Evolutionary conservation across 1,140 invertebrate species (phyloP).

Genomic region (Habropoda laboriosa): DNA sequence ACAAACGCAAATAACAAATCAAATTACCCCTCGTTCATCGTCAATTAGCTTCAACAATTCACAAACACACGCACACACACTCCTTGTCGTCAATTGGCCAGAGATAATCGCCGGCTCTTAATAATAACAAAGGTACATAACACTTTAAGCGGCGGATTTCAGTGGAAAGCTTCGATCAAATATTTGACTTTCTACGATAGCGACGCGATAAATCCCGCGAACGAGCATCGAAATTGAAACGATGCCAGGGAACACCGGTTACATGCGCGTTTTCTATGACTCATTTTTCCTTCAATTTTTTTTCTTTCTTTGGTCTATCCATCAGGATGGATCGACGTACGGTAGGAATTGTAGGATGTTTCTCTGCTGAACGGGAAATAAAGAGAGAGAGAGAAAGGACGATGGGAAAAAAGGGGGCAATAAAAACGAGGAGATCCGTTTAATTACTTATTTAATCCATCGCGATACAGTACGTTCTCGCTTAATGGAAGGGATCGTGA

Average conservation of each 20-base stretch:
- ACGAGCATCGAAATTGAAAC: background rate
- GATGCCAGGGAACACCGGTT: background rate
- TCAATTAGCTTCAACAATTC: background rate
- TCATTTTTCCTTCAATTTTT: background rate
- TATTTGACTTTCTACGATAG: conserved; percentile 20
- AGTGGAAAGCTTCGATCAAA: conserved; percentile 2
- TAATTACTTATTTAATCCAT: conserved; percentile 8
- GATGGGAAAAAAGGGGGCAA: background rate
- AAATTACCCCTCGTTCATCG: background rate
- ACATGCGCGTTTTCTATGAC: background rate
- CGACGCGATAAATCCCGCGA: background rate
- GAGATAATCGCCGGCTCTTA: background rate
- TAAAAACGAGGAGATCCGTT: background rate
- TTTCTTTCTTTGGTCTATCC: no score
- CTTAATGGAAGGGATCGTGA: background rate
- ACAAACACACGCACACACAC: no score
- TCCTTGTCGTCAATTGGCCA: background rate
- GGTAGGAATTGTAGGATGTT: no score
- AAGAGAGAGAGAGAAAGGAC: no score
- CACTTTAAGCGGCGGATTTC: background rate
- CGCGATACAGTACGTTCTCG: background rate
- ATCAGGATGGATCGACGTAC: no score
- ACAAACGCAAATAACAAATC: background rate
- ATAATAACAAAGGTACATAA: background rate
- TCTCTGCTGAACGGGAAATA: background rate